These are phyloP conservation scores for Limnephilus rhombicus DNA, from an alignment of 2,888 invertebrate species.

Conservation along the genomic window DNA sequence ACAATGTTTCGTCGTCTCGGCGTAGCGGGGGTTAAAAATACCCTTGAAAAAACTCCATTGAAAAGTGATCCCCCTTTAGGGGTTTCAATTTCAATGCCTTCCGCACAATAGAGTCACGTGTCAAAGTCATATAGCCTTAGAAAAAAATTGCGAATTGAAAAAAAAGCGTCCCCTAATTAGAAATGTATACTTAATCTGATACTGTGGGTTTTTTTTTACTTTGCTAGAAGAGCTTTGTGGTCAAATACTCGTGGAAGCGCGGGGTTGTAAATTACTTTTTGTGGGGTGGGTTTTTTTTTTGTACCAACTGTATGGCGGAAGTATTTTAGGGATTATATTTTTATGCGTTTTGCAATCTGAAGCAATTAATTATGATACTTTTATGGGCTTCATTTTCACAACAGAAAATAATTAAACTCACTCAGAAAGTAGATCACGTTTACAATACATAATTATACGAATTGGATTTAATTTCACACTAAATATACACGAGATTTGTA, in stretches of 20 bases:
- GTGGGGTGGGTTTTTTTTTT: constrained; percentile 5
- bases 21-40: constrained; percentile 38
- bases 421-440: neutral
- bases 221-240: constrained; percentile 53
- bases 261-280: constrained; percentile 15
- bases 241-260: neutral
- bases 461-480: neutral
- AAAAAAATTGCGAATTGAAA: constrained; percentile 39
- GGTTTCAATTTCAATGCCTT: constrained; percentile 64
- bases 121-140: constrained; percentile 61
- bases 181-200: constrained; percentile 63
- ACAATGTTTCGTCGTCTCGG: constrained; percentile 48
- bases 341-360: neutral
- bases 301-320: neutral
- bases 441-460: neutral
- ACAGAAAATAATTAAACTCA: neutral
- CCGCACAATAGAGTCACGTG: constrained; percentile 64
- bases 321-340: constrained; percentile 17
- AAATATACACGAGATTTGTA: too few species aligned
- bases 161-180: constrained; percentile 64
- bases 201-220: constrained; percentile 59
- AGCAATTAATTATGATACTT: neutral
- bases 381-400: neutral
- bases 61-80: constrained; percentile 56
- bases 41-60: constrained; percentile 59